These are phyloP conservation scores for Podabrus alpinus DNA, from an alignment of 2,888 invertebrate genomes.

Conservation along the genomic window DNA sequence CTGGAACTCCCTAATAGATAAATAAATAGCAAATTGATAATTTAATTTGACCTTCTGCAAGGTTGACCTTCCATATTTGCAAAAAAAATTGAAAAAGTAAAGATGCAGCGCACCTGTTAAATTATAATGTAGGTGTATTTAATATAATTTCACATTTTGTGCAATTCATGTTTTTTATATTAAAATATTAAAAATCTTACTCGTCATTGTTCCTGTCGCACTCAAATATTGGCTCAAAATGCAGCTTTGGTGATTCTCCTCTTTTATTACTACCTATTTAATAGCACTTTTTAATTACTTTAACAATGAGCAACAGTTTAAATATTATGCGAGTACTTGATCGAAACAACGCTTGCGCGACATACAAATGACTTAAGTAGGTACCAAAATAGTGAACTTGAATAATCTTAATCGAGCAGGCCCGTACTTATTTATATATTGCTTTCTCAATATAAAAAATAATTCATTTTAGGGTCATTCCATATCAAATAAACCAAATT, in stretches of 20 bases:
- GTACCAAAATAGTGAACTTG: background rate
- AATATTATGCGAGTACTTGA: background rate
- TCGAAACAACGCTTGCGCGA: background rate
- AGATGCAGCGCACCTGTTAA: background rate
- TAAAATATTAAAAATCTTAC: background rate
- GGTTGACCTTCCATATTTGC: constrained; percentile 10
- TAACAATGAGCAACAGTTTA: background rate
- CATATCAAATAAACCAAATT: too few relatives aligned
- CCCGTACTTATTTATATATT: too few relatives aligned
- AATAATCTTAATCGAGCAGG: background rate
- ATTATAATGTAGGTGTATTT: too few relatives aligned
- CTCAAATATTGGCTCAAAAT: background rate
- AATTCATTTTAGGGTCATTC: too few relatives aligned
- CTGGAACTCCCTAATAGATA: background rate
- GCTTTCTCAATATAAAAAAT: too few relatives aligned
- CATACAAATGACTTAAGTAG: background rate
- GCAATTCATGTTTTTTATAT: background rate
- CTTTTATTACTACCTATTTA: too few relatives aligned
- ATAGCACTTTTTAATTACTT: background rate
- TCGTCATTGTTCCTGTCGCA: background rate
- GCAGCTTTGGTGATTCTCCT: background rate
- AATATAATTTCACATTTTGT: background rate
- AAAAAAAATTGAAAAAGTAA: background rate
- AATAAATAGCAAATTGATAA: background rate
- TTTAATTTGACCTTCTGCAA: constrained; percentile 12